Conservation (phyloP, 2,113 vertebrate species). For the Albula goreensis region DNA sequence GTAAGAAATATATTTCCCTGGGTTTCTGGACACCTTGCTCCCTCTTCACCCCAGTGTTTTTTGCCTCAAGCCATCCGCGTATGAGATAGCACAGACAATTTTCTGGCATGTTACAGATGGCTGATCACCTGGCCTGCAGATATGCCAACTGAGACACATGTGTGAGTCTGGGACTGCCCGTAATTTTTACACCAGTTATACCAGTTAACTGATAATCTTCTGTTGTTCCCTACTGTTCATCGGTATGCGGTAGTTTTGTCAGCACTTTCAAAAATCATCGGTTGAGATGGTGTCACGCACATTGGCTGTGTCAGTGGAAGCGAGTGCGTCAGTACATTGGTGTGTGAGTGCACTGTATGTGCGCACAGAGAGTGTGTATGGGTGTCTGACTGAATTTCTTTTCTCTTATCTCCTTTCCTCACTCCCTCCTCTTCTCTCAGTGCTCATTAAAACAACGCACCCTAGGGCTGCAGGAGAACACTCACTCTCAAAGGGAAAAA, state of each 20-base stretch:
- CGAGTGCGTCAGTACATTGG: background rate
- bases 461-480: conserved; percentile 2
- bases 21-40: too few relatives aligned
- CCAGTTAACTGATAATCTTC: background rate
- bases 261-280: background rate
- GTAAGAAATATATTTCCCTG: too few relatives aligned
- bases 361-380: background rate
- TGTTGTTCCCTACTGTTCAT: background rate
- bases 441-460: background rate
- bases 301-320: background rate
- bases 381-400: background rate
- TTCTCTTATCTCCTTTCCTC: background rate
- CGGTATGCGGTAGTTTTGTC: background rate
- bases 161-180: background rate
- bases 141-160: too few relatives aligned
- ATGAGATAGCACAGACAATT: too few relatives aligned
- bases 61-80: too few relatives aligned
- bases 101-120: too few relatives aligned
- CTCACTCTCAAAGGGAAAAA: background rate
- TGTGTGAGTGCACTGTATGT: background rate
- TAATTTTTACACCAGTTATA: background rate
- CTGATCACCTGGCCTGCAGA: too few relatives aligned
- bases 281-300: background rate
- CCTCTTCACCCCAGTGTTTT: too few relatives aligned
- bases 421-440: background rate